Evolutionary conservation across 1,140 invertebrate genomes (phyloP).

Genomic region (Drosophila pandora): DNA sequence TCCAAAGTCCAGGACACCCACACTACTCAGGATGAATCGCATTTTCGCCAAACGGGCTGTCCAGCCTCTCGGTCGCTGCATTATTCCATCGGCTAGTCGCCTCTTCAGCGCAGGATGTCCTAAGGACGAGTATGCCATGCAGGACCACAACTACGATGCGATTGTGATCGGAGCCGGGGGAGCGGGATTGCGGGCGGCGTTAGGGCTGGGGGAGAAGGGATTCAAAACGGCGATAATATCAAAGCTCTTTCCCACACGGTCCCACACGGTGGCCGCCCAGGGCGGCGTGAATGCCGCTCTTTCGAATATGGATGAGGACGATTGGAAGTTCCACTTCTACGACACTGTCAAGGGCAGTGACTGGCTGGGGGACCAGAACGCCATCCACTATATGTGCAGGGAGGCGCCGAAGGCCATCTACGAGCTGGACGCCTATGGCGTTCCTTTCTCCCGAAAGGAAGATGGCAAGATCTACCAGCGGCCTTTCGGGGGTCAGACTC

Average conservation of each 20-base stretch:
- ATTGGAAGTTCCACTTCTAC: conserved; percentile 97
- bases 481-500: conserved; percentile 94
- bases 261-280: conserved; percentile 97
- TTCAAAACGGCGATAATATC: conserved; percentile 97
- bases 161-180: conserved; percentile 97
- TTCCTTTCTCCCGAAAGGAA: conserved; percentile 84
- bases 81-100: not conserved
- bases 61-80: not conserved
- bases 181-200: conserved; percentile 94
- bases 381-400: conserved; percentile 96
- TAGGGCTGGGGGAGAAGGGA: conserved; percentile 94
- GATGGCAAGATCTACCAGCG: conserved; percentile 94
- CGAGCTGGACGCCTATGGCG: conserved; percentile 96
- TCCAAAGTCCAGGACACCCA: not conserved
- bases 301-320: conserved; percentile 90
- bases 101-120: conserved; percentile 15
- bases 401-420: conserved; percentile 95
- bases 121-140: conserved; percentile 17
- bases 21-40: conserved; percentile 15
- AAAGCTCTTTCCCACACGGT: conserved; percentile 96
- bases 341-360: conserved; percentile 98
- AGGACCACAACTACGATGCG: conserved; percentile 96
- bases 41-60: not conserved
- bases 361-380: conserved; percentile 98
- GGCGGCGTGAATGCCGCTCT: conserved; percentile 96